A percentile compares a stretch with the other conserved stretches of the same genome.
These are phyloP conservation scores for Steinernema scapterisci DNA, from an alignment of 2,888 invertebrate species.

Conservation along the genomic window DNA sequence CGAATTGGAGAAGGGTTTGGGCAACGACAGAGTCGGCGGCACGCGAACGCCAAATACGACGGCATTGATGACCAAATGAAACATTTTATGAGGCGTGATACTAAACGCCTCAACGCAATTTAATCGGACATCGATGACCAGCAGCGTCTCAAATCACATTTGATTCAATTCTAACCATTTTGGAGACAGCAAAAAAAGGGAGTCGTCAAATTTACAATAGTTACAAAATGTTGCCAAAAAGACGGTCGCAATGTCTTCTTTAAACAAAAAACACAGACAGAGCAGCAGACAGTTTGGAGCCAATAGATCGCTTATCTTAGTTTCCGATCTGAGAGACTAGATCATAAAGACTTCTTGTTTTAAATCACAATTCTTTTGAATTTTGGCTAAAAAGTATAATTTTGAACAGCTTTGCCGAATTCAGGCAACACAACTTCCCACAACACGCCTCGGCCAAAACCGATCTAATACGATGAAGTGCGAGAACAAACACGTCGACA, in stretches of 20 bases:
- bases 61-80: slow-evolving; percentile 30
- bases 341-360: too few species aligned
- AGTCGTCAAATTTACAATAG: too few species aligned
- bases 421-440: not conserved
- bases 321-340: not conserved
- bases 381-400: too few species aligned
- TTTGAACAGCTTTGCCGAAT: too few species aligned
- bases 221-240: too few species aligned
- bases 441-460: not conserved
- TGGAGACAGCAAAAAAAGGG: too few species aligned
- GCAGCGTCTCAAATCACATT: slow-evolving; percentile 17
- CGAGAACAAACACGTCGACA: slow-evolving; percentile 5
- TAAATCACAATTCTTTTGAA: too few species aligned
- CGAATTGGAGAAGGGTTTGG: not conserved
- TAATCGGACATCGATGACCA: slow-evolving; percentile 11
- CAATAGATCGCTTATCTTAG: too few species aligned
- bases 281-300: too few species aligned
- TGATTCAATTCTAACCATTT: not conserved
- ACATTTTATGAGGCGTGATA: slow-evolving; percentile 31
- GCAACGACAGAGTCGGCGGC: too few species aligned
- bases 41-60: not conserved
- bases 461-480: slow-evolving; percentile 26
- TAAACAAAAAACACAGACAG: too few species aligned
- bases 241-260: too few species aligned
- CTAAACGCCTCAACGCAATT: slow-evolving; percentile 17